phyloP scores from a whole-genome alignment of 2,888 invertebrate genomes.

The Hypselothyrea guttata region DNA sequence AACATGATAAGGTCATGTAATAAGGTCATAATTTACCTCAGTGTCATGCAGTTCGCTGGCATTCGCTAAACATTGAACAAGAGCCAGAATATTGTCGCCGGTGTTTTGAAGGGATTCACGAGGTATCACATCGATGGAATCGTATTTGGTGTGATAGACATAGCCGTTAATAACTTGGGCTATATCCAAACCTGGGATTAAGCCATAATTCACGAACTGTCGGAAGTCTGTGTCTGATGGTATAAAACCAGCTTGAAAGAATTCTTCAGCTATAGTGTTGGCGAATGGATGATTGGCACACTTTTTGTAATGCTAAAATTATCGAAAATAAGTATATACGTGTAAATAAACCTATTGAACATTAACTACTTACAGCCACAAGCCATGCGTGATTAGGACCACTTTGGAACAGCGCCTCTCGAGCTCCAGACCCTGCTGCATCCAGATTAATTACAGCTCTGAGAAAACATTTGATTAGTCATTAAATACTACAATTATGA shows the following conservation, averaged over 20 bases:
- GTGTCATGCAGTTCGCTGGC: constrained; percentile 76
- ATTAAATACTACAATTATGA: too few species aligned
- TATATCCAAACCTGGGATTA: constrained; percentile 87
- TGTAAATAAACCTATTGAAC: too few species aligned
- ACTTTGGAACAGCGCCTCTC: constrained; percentile 94
- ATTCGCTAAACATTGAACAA: constrained; percentile 83
- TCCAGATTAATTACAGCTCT: constrained; percentile 93
- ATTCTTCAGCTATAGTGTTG: constrained; percentile 84
- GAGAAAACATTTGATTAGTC: too few species aligned
- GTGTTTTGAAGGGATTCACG: constrained; percentile 88
- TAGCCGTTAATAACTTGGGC: constrained; percentile 88
- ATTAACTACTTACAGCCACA: constrained; percentile 82
- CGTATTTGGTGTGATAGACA: constrained; percentile 90
- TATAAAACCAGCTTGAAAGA: constrained; percentile 86
- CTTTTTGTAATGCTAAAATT: constrained; percentile 82
- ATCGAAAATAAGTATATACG: too few species aligned
- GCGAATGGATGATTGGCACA: constrained; percentile 85
- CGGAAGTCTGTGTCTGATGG: constrained; percentile 87
- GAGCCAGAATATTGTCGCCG: constrained; percentile 86
- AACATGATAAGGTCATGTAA: neutral
- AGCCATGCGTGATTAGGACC: constrained; percentile 89
- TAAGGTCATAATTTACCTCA: constrained; percentile 49
- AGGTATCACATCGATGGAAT: constrained; percentile 85
- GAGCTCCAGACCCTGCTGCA: constrained; percentile 94
- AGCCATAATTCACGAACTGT: constrained; percentile 85